A percentile compares a stretch with the other conserved stretches of the same genome.
Evolutionary conservation across 2,113 vertebrate genomes (phyloP).

Genomic region (Mola mola): DNA sequence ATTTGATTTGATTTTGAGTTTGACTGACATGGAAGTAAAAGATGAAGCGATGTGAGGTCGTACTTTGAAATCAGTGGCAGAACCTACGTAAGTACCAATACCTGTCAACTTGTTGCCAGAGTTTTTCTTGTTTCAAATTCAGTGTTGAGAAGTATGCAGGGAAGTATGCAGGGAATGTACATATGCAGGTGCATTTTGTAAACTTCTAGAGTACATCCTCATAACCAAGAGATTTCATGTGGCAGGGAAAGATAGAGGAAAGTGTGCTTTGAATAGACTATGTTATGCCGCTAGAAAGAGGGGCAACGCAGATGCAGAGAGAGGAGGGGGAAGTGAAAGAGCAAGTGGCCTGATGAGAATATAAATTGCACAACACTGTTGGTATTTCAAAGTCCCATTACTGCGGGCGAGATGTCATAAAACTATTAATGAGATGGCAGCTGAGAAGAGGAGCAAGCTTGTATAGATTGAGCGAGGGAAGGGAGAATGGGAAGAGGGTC

Average conservation of each 20-base stretch:
- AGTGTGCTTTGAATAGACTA: conserved; percentile 48
- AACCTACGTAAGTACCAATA: not conserved
- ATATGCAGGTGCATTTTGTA: conserved; percentile 23
- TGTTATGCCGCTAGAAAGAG: conserved; percentile 29
- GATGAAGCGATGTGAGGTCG: too few species aligned
- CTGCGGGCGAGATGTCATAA: conserved; percentile 52
- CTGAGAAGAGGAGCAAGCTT: conserved; percentile 5
- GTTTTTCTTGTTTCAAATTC: not conserved
- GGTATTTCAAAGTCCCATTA: conserved; percentile 48
- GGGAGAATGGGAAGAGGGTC: not conserved
- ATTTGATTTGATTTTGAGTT: too few species aligned
- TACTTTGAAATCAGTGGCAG: too few species aligned
- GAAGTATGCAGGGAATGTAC: not conserved
- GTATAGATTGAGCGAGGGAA: conserved; percentile 5
- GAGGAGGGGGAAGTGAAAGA: conserved; percentile 27
- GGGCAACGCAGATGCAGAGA: conserved; percentile 11
- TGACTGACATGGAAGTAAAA: too few species aligned
- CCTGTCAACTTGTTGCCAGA: conserved; percentile 9
- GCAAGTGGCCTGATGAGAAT: conserved; percentile 44
- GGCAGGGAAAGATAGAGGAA: conserved; percentile 20
- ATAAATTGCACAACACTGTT: conserved; percentile 42
- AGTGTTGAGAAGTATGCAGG: not conserved
- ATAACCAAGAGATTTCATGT: conserved; percentile 27
- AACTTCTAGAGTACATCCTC: conserved; percentile 35
- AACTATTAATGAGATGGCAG: conserved; percentile 51